Base-by-base conservation (phyloP, 2,888 invertebrate genomes). In the Ryuthela nishihirai region DNA sequence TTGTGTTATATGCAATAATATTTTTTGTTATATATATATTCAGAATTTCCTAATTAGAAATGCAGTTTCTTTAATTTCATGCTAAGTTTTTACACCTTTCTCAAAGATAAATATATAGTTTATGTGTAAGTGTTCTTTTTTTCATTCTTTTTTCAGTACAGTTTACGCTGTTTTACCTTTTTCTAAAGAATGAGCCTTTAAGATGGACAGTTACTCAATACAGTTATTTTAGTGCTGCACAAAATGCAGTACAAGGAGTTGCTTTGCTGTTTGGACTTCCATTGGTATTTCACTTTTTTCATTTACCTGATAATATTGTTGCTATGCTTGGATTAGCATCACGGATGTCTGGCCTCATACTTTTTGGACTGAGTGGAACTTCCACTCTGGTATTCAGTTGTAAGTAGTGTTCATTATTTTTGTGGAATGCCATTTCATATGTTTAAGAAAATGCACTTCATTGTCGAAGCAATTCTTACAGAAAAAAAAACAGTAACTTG, bases 271-370 rank as follows among this genome's bases (percentile, higher is more conserved):
- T 59, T 15, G 39, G 64, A 10, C 29, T 56, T 6, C 64, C 61
- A 6, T 9, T 55, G n/a, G 18, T 34, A 1, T 41, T 41, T 41
- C 32, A 29, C 17, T 42, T 45, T 29, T 47, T 54, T 4, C 42
- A 60, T 15, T 39, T 69, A 7, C 62, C 60, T 3, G 77, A 77
- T 58, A 69, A 71, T 12, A 67, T 70, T 10, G 56, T 76, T 15
- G 72, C 71, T 10, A 56, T 74, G 7, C 40, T 73, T 5, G 77
- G 77, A 3, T 65, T 76, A 1, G 12, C 73, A 3, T 75, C 76
- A 0, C 71, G 72, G 61, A 67, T 70, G 34, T 67, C 68, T 9
- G 72, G 72, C 0, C 66, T 74, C 5, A 50, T 72, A 12, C 48
- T 75, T 4, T 68, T 74, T 39, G 74, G 73, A 3, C 62, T 74